Percentiles rank a stretch among this genome's conserved stretches.
Evolutionary conservation across 2,797 vertebrate genomes (phyloP).

Genomic region (Cichlasoma orientale): DNA sequence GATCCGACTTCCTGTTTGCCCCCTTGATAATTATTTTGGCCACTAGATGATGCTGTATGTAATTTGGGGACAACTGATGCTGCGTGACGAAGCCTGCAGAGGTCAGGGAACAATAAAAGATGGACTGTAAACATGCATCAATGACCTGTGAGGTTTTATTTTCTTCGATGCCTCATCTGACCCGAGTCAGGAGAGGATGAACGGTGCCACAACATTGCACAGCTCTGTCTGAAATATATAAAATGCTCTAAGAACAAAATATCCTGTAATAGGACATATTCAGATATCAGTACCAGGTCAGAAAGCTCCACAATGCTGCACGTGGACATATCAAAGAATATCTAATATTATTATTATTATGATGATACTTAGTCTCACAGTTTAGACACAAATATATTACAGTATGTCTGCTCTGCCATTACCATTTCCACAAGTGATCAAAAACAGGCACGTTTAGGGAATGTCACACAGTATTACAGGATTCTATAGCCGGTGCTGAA

Average conservation of each 20-base stretch:
- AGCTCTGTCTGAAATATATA: too few relatives aligned
- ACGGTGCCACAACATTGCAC: neutral
- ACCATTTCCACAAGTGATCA: slow-evolving; percentile 1
- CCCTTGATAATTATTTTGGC: neutral
- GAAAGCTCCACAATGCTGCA: neutral
- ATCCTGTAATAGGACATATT: too few relatives aligned
- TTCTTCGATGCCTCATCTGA: neutral
- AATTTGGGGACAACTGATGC: neutral
- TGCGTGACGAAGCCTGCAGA: neutral
- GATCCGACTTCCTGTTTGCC: neutral
- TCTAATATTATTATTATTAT: too few relatives aligned
- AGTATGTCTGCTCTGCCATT: neutral
- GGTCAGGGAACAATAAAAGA: neutral
- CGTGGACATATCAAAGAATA: neutral
- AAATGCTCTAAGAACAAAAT: neutral
- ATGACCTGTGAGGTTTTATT: neutral
- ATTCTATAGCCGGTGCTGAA: slow-evolving; percentile 4
- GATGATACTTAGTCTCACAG: neutral
- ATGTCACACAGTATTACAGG: slow-evolving; percentile 11
- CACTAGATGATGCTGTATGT: neutral
- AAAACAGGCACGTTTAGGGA: slow-evolving; percentile 4
- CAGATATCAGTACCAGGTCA: neutral
- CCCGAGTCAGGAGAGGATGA: neutral
- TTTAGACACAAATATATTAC: neutral
- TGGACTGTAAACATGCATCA: neutral